Evolutionary conservation across 2,797 vertebrate species (phyloP), one percentile per base, ranked within the genome.

Genomic region (Anguilla megastoma): DNA sequence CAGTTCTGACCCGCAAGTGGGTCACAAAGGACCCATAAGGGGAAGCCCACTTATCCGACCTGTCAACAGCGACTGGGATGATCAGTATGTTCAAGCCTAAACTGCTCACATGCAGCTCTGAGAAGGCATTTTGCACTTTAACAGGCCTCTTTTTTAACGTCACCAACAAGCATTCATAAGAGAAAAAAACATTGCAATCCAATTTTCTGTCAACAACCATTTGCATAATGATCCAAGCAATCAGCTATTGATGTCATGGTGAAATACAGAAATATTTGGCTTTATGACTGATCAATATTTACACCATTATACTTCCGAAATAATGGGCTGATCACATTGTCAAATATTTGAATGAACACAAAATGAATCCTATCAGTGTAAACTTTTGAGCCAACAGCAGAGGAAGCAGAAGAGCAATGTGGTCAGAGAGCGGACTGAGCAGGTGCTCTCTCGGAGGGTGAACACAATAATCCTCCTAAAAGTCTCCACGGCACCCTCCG

Each of bases 391-490:
- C 74, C 33, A 21, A 24, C 14, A 41, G 36, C 33, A 2, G 36
- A 79, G 74, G 36, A 79, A 9, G 41, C 7, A 24, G 79, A 82
- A 27, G 7, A 8, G 16, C 6, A 45, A 36, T 14, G 54, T 56
- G 54, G 54, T 7, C 12, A 12, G 41, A 50, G 79, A 4, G 41
- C 8, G 36, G 58, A n/a, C 18, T 41, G 27, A 66, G 84, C 84
- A 66, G 56, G 30, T 36, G 56, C 33, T 30, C 84, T 60, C 12
- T 63, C 56, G 21, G 27, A 41, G 79, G 41, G 79, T 12, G 50
- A 85, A 85, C 84, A 33, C 56, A 36, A n/a, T 24, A 63, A 48
- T 30, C 41, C n/a, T n/a, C n/a, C n/a, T n/a, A n/a, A n/a, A n/a
- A n/a, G 12, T 41, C 16, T 21, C 74, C 74, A 16, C 6, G 45